These are phyloP conservation scores for Macrostomum cliftonense DNA, from an alignment of 2,888 invertebrate species.

Conservation along the genomic window DNA sequence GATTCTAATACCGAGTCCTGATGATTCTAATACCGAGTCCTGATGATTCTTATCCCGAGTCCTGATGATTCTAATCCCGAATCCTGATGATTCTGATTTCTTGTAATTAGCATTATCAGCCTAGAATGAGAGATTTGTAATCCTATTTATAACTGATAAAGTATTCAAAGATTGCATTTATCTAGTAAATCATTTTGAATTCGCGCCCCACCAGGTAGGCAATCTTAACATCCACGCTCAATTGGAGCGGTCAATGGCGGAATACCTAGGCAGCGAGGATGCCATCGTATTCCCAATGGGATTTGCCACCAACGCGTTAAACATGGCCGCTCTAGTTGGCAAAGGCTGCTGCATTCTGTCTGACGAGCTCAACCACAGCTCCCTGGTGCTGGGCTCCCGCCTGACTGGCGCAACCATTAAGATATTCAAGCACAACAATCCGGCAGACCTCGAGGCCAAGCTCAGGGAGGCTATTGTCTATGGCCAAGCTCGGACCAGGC, in stretches of 20 bases:
- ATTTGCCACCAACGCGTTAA: constrained; percentile 86
- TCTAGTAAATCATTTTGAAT: no score
- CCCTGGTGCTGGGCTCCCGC: constrained; percentile 74
- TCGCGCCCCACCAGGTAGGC: constrained; percentile 75
- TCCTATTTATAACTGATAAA: no score
- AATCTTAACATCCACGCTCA: constrained; percentile 49
- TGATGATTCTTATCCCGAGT: no score
- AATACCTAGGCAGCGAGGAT: constrained; percentile 74
- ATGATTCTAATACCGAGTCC: no score
- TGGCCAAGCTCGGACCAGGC: constrained; percentile 55
- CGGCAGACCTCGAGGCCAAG: constrained; percentile 59
- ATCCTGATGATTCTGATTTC: no score
- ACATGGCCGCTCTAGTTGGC: constrained; percentile 65
- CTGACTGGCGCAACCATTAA: constrained; percentile 63
- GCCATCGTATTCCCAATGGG: constrained; percentile 93
- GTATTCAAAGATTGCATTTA: no score
- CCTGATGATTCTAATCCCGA: no score
- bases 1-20: no score
- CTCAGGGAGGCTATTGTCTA: constrained; percentile 55
- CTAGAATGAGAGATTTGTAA: no score
- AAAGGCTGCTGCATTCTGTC: constrained; percentile 67
- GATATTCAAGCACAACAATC: constrained; percentile 59
- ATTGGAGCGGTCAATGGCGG: constrained; percentile 62
- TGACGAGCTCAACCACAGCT: constrained; percentile 92
- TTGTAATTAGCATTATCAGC: no score